phyloP scores from a whole-genome alignment of 1,140 invertebrate genomes.

The Drosophila baimaii region DNA sequence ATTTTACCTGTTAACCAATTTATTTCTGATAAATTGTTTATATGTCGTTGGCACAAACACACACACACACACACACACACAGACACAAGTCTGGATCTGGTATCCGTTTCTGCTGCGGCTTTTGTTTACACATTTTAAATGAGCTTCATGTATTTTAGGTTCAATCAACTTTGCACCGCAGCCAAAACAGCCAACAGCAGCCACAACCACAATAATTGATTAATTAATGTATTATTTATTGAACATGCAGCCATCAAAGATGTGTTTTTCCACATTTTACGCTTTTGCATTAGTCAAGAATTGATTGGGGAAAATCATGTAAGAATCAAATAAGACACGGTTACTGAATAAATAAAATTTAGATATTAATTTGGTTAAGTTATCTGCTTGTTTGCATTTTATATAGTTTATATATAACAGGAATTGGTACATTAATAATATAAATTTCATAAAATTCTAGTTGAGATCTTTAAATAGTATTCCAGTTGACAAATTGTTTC shows the following conservation, averaged over 20 bases:
- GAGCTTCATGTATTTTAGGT: conserved; percentile 64
- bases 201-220: conserved; percentile 63
- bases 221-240: conserved; percentile 77
- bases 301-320: not conserved
- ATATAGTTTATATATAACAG: no score
- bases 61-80: not conserved
- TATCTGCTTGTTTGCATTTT: no score
- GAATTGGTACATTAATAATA: no score
- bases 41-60: conserved; percentile 48
- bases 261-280: conserved; percentile 38
- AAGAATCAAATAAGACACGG: not conserved
- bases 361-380: not conserved
- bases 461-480: no score
- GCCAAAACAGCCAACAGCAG: conserved; percentile 47
- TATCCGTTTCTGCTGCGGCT: conserved; percentile 45
- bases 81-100: conserved; percentile 52
- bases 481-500: no score
- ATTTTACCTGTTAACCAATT: conserved; percentile 81
- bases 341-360: not conserved
- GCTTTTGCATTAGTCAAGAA: conserved; percentile 40
- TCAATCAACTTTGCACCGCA: conserved; percentile 78
- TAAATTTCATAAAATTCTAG: no score
- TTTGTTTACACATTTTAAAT: conserved; percentile 70
- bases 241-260: conserved; percentile 57
- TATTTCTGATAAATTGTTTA: conserved; percentile 79